Percentiles rank a stretch among this genome's conserved stretches.
These are phyloP conservation scores for Crypturellus tataupa DNA, from an alignment of 2,797 vertebrate species.

Conservation along the genomic window DNA sequence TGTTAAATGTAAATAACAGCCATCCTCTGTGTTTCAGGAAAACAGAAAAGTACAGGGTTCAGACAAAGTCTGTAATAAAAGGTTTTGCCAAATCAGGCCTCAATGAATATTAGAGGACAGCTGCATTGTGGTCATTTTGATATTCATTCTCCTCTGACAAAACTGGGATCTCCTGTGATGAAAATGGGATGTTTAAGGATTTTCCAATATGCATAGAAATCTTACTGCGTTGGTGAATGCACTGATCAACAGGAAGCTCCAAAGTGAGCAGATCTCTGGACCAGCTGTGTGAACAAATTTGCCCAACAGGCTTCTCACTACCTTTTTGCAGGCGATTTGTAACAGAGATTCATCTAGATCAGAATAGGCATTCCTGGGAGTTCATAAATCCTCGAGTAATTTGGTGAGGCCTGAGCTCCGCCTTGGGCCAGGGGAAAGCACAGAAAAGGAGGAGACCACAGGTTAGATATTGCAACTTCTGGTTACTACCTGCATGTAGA, in stretches of 20 bases:
- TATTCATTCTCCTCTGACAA: background rate
- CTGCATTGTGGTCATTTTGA: background rate
- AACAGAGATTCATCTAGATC: rapidly evolving
- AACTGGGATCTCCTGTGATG: background rate
- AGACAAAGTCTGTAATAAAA: background rate
- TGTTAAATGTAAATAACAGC: background rate
- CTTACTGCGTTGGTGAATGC: background rate
- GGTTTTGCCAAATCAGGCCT: background rate
- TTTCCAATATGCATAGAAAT: background rate
- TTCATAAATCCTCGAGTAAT: background rate
- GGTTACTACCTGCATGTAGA: background rate
- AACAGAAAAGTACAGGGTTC: background rate
- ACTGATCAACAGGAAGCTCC: background rate
- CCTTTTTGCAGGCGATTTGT: rapidly evolving
- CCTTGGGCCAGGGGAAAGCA: background rate
- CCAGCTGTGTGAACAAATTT: background rate
- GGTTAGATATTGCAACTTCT: background rate
- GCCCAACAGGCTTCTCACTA: background rate
- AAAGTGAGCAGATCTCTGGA: background rate
- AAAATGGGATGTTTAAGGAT: background rate
- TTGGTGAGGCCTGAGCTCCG: rapidly evolving
- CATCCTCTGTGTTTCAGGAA: background rate
- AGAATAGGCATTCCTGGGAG: rapidly evolving
- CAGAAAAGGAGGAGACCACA: background rate
- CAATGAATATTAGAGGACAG: background rate